Conservation (phyloP, 2,797 vertebrate genomes). For the Mionectes olivaceus region DNA sequence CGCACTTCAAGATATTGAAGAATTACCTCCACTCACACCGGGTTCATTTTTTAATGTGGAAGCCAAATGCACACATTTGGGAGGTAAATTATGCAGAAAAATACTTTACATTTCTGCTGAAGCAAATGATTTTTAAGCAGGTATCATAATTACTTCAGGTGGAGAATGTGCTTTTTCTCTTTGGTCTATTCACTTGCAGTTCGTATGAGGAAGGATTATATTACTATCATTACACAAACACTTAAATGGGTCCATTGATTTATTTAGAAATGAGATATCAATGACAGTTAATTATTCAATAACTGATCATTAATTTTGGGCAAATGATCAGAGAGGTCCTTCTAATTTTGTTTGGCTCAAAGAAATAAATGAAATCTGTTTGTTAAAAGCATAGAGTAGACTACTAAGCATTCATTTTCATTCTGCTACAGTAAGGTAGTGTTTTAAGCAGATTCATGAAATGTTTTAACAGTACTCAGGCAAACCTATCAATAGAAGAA, state of each 20-base stretch:
- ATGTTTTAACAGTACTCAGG: slow-evolving; percentile 53
- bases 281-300: slow-evolving; percentile 81
- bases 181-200: slow-evolving; percentile 74
- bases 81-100: slow-evolving; percentile 64
- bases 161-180: slow-evolving; percentile 55
- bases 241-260: slow-evolving; percentile 82
- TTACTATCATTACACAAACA: slow-evolving; percentile 84
- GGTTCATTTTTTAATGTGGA: slow-evolving; percentile 8
- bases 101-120: slow-evolving; percentile 61
- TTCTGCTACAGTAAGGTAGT: slow-evolving; percentile 49
- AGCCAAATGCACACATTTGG: slow-evolving; percentile 17
- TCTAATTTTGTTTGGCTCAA: slow-evolving; percentile 46
- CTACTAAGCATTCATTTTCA: slow-evolving; percentile 52
- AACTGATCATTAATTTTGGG: slow-evolving; percentile 82
- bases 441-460: slow-evolving; percentile 57
- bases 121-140: slow-evolving; percentile 63
- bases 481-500: slow-evolving; percentile 48
- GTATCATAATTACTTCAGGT: slow-evolving; percentile 35
- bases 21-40: not conserved
- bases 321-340: slow-evolving; percentile 68
- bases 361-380: slow-evolving; percentile 39
- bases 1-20: not conserved
- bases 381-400: slow-evolving; percentile 35
- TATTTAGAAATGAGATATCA: slow-evolving; percentile 79
- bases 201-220: slow-evolving; percentile 76